These are phyloP conservation scores for Aspidoscelis tigris DNA, from an alignment of 2,113 vertebrate species.

Conservation along the genomic window DNA sequence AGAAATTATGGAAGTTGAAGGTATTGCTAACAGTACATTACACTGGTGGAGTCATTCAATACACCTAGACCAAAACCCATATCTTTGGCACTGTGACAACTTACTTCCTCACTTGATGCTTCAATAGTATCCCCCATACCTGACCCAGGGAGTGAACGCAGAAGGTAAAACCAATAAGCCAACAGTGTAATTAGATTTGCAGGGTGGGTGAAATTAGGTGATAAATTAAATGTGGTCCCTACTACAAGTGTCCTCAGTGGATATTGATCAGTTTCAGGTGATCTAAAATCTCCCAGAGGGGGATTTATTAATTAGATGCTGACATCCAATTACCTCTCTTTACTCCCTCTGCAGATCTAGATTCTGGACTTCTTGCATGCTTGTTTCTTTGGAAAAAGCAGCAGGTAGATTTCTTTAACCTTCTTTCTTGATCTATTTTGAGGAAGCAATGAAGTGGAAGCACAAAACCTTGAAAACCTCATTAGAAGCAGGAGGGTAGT, in stretches of 20 bases:
- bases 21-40: background rate
- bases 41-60: constrained; percentile 3
- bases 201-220: constrained; percentile 78
- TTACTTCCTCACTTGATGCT: constrained; percentile 43
- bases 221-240: constrained; percentile 82
- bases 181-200: constrained; percentile 61
- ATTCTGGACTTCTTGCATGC: constrained; percentile 56
- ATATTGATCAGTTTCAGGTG: constrained; percentile 82
- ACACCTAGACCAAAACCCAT: background rate
- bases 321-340: constrained; percentile 83
- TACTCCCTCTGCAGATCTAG: constrained; percentile 43
- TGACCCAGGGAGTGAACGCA: constrained; percentile 40
- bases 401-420: constrained; percentile 66
- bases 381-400: constrained; percentile 46
- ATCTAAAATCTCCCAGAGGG: constrained; percentile 71
- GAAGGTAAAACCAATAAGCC: constrained; percentile 53
- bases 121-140: background rate
- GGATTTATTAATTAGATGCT: constrained; percentile 90
- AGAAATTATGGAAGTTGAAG: background rate
- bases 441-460: constrained; percentile 50
- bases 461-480: constrained; percentile 51
- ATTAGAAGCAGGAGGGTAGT: constrained; percentile 55
- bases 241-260: constrained; percentile 71
- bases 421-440: constrained; percentile 58
- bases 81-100: constrained; percentile 33